Base-by-base conservation (phyloP, 1,140 invertebrate species). In the Gonioctena quinquepunctata region DNA sequence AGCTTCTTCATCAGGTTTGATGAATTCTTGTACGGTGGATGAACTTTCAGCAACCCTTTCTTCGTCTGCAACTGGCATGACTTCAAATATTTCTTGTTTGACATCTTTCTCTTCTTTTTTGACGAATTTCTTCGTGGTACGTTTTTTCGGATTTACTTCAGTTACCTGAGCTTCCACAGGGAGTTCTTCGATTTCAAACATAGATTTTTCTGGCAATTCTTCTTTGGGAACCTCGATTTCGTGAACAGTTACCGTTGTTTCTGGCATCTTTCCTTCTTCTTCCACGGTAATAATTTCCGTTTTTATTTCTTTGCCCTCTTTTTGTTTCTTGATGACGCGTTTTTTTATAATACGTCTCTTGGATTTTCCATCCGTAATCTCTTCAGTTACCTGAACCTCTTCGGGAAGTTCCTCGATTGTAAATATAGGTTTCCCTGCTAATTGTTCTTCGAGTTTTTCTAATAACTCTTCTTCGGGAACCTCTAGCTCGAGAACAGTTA, bases 171-270 rank as follows among this genome's bases (percentile, higher is more conserved):
- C 75, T 68, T 77, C 72, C 71, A 81, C 13, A 79, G 74, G 64
- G 21, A 83, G 67, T 73, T 84, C 79, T 70, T 86, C 82, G 57
- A 77, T 56, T 62, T 71, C 48, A 66, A 22, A 73, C 28, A 0
- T 69, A 70, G 65, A 76, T 73, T 19, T 72, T 68, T 66, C 77
- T 4, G 74, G 74, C 62, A 70, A 74, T 70, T 82, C 62, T 19
- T 81, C 78, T 65, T 86, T 80, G 1, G 82, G 81, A 0, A 83
- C 74, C 2, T 79, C 79, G 6, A 83, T 80, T 68, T 84, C 80
- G 76, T 85, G 83, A n/a, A 81, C 79, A 26, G 74, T 48, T 48
- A 85, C 75, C 13, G 49, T 76, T 22, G 62, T 76, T 70, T 71
- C 68, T 5, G 81, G 81, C 56, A 71, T 54, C 66, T 83, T 80